These are phyloP conservation scores for Didymodactylos carnosus DNA, from an alignment of 2,888 invertebrate genomes.

Conservation along the genomic window DNA sequence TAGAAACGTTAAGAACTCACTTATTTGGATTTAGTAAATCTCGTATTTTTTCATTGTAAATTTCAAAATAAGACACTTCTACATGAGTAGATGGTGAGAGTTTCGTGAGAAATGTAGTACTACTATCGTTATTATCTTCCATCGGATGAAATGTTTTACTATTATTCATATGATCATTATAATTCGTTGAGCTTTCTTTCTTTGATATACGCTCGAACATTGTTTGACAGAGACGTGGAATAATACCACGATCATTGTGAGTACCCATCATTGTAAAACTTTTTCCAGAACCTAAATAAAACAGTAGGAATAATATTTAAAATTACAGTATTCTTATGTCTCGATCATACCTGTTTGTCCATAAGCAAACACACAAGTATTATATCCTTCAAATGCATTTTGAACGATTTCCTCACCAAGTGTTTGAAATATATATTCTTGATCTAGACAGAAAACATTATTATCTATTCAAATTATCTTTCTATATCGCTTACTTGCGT, in stretches of 20 bases:
- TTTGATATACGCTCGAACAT: conserved; percentile 68
- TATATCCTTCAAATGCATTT: conserved; percentile 95
- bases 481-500: conserved; percentile 47
- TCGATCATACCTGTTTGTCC: conserved; percentile 49
- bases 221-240: conserved; percentile 80
- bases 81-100: conserved; percentile 36
- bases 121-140: conserved; percentile 41
- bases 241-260: conserved; percentile 70
- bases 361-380: conserved; percentile 96
- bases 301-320: background rate
- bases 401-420: conserved; percentile 79
- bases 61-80: conserved; percentile 98
- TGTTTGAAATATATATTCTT: conserved; percentile 76
- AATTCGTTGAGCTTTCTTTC: no score
- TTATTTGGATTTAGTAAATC: conserved; percentile 85
- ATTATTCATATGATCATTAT: conserved; percentile 37
- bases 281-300: conserved; percentile 68
- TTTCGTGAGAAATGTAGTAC: conserved; percentile 43
- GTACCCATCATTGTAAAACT: conserved; percentile 99
- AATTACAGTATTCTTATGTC: background rate
- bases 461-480: background rate
- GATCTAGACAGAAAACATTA: conserved; percentile 35
- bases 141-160: conserved; percentile 31
- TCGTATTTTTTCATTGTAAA: conserved; percentile 81
- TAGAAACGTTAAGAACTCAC: conserved; percentile 37